Evolutionary conservation across 2,113 vertebrate genomes (phyloP).

Genomic region (Syngnathus floridae): DNA sequence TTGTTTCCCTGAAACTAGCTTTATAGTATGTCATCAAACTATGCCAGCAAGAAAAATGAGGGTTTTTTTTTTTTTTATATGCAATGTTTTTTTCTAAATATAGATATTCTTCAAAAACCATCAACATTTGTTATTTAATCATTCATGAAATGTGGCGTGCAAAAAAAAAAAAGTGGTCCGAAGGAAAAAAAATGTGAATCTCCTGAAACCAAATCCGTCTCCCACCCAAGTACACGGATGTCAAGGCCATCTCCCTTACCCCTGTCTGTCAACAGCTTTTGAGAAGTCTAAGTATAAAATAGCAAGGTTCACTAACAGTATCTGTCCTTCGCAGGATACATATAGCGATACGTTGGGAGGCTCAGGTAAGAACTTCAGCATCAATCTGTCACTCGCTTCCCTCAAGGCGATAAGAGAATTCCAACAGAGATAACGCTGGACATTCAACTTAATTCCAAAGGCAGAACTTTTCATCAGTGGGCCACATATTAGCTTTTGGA

Average conservation of each 20-base stretch:
- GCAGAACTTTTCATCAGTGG: constrained; percentile 74
- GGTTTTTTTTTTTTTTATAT: too few relatives aligned
- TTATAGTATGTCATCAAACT: too few relatives aligned
- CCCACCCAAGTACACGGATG: constrained; percentile 73
- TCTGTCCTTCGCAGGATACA: constrained; percentile 77
- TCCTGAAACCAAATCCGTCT: constrained; percentile 75
- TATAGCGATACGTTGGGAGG: constrained; percentile 66
- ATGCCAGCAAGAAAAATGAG: too few relatives aligned
- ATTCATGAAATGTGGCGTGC: constrained; percentile 1
- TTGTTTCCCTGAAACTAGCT: too few relatives aligned
- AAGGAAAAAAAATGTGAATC: constrained; percentile 54
- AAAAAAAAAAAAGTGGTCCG: constrained; percentile 30
- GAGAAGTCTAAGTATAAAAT: constrained; percentile 77
- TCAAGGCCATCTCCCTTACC: constrained; percentile 69
- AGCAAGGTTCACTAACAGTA: constrained; percentile 69
- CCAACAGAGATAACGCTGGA: constrained; percentile 72
- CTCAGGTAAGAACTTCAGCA: constrained; percentile 72
- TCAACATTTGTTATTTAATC: background rate
- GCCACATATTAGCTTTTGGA: constrained; percentile 69
- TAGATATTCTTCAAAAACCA: background rate
- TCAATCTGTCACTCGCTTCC: constrained; percentile 79
- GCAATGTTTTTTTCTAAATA: background rate
- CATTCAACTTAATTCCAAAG: constrained; percentile 72
- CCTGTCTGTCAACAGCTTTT: constrained; percentile 83
- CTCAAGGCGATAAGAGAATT: constrained; percentile 76